Evolutionary conservation across 2,113 vertebrate genomes (phyloP), one percentile per base, ranked within the genome.

Genomic region (Colinus virginianus): DNA sequence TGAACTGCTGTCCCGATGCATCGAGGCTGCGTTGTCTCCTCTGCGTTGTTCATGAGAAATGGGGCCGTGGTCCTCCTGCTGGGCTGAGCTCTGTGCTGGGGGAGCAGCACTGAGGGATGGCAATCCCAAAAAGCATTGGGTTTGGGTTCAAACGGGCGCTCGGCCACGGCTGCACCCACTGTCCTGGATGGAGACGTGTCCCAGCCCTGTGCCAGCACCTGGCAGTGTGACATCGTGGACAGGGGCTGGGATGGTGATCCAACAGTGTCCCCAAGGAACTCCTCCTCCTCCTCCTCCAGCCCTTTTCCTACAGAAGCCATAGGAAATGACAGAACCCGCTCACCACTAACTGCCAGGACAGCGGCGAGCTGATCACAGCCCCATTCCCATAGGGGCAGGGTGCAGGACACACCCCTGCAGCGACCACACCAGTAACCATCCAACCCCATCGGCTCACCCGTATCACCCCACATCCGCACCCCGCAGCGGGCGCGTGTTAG

Each of bases 401-500:
- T 9, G 10, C 68, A 40, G 25, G 48, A 34, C 18, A 32, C 21
- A 30, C 32, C 43, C 30, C 23, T 18, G 3, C 23, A 40, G 61
- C 1, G 2, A 26, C 68, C 15, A 0, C n/a, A 30, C 36, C 1
- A 7, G 68, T n/a, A 28, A 66, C 48, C 16, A 23, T 32, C 84
- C 0, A 45, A 7, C 11, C 26, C 75, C 69, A 15, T 6, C 45
- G 20, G 12, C 36, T 28, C 68, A 19, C 69, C 13, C 32, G 4
- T 9, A 13, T 9, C 6, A 30, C 11, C 13, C 28, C 55, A 3
- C 20, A 16, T 45, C 88, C 59, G 68, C 81, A 81, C 96, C 53
- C 85, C 38, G 86, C 80, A 8, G 38, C 1, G 76, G 71, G 71
- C 92, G 87, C 72, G 1, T 93, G 95, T 98, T 97, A 98, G 97